Base-by-base conservation (phyloP, 2,113 vertebrate species). In the Nesogale talazaci region DNA sequence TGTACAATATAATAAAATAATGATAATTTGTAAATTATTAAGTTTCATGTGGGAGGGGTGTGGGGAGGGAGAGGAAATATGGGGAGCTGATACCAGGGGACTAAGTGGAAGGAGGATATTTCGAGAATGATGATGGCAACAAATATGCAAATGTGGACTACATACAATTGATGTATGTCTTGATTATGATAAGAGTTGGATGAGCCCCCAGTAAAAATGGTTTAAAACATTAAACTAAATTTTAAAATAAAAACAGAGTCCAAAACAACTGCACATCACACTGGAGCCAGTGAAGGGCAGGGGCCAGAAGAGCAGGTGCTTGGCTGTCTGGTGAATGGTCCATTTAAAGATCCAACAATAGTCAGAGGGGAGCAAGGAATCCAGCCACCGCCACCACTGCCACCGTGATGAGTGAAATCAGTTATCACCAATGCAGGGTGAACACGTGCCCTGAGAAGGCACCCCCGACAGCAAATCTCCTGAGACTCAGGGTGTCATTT, bases 251-350 rank as follows among this genome's bases (percentile, higher is more conserved):
- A 57, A 90, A 87, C 75, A 96, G 93, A 46, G 89, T 92, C 95
- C 87, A 88, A 63, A 97, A 92, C 94, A 96, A 94, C 95, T 76
- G 88, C 25, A 59, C 83, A 88, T 86, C 91, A 92, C 93, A 89
- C 16, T 97, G 96, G 95, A 95, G 89, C 86, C 95, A 95, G 92
- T 0, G 16, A 94, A 89, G 96, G 83, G 81, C 88, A 89, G 81
- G 72, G 74, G 89, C 91, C 77, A 86, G 0, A 2, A 80, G 56
- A 89, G 88, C 96, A 96, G 95, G 96, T 97, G 94, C 88, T 63
- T 7, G 0, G 88, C 94, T 81, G 88, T 69, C 92, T 96, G 93
- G 86, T 91, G 91, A 96, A 97, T 96, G 96, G 88, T 93, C 84
- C 89, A 90, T 77, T 91, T 90, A 69, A 42, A 40, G 31, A 89